A percentile compares a stretch with the other conserved stretches of the same genome.
phyloP scores from a whole-genome alignment of 2,888 invertebrate species.

The Sclerodermus sp. region DNA sequence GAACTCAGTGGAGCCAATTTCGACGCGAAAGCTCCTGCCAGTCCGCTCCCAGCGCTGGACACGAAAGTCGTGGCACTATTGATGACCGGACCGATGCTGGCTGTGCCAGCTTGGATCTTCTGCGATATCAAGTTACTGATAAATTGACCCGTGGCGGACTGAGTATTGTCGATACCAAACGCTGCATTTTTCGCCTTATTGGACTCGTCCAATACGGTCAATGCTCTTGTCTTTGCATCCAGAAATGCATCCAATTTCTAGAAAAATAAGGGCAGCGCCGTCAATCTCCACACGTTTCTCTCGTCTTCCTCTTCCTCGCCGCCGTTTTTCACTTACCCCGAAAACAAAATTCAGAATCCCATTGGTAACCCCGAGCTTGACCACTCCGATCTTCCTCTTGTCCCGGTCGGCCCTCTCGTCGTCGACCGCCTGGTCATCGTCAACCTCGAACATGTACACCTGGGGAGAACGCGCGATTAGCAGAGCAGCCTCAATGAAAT shows the following conservation, averaged over 20 bases:
- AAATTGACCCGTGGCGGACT: conserved; percentile 62
- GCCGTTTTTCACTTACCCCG: conserved; percentile 64
- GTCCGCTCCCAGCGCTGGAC: conserved; percentile 38
- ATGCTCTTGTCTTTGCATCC: conserved; percentile 75
- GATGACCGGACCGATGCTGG: conserved; percentile 61
- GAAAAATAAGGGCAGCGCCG: conserved; percentile 31
- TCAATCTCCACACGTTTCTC: no score
- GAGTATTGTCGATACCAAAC: conserved; percentile 72
- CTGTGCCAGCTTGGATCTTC: conserved; percentile 69
- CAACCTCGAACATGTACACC: conserved; percentile 48
- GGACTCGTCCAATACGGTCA: conserved; percentile 70
- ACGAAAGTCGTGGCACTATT: conserved; percentile 66
- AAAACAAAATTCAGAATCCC: conserved; percentile 81
- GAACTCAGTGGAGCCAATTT: conserved; percentile 58
- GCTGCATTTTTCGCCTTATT: conserved; percentile 78
- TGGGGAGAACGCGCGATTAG: conserved; percentile 13
- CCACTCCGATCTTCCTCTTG: conserved; percentile 74
- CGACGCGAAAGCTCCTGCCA: conserved; percentile 41
- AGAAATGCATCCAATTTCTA: conserved; percentile 83
- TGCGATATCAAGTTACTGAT: conserved; percentile 70
- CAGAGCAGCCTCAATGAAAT: no score
- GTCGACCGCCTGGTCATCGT: conserved; percentile 58
- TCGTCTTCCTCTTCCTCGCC: no score
- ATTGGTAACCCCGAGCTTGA: conserved; percentile 75
- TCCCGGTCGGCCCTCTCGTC: conserved; percentile 65